Evolutionary conservation across 1,140 invertebrate genomes (phyloP), one percentile per base, ranked within the genome.

Genomic region (Linepithema humile): DNA sequence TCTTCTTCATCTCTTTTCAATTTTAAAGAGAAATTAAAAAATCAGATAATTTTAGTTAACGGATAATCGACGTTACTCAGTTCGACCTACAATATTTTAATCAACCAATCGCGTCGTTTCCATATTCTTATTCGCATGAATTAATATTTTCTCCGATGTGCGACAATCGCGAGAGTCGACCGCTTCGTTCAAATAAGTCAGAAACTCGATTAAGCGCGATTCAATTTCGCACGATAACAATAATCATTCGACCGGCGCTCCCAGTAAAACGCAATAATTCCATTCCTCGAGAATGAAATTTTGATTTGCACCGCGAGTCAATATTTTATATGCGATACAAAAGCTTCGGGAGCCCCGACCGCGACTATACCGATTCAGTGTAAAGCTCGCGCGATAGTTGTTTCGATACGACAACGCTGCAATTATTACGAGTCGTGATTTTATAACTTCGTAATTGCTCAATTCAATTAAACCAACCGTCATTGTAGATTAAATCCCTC

Each of bases 381-480:
- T 40, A 40, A 69, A 78, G 55, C 29, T 7, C 23, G 40, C 45
- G 43, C 59, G 60, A 77, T 38, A 20, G 12, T 43, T 57, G 35
- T 40, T 57, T 69, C 38, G 35, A 69, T 69, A 57, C 60, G 73
- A 77, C 75, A 69, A 69, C 48, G 45, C 75, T 48, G 45, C 75
- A 43, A 69, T 80, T 70, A 80, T 80, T 55, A 69, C 48, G 64
- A 80, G 23, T 55, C 75, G 64, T 69, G 75, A 80, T 80, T 80
- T 69, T 80, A 57, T 80, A 80, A 80, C 75, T 69, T 55, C 26
- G 62, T 80, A 69, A 80, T 80, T 80, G 48, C 75, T 80, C 62
- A n/a, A 80, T 80, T 80, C 75, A 80, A 80, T 80, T 80, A 80
- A 80, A 80, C 64, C 75, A 40, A 57, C 35, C 64, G 64, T 80